Percentiles rank a stretch among this genome's conserved stretches.
Evolutionary conservation across 2,797 vertebrate genomes (phyloP).

Genomic region (Geotrypetes seraphini): DNA sequence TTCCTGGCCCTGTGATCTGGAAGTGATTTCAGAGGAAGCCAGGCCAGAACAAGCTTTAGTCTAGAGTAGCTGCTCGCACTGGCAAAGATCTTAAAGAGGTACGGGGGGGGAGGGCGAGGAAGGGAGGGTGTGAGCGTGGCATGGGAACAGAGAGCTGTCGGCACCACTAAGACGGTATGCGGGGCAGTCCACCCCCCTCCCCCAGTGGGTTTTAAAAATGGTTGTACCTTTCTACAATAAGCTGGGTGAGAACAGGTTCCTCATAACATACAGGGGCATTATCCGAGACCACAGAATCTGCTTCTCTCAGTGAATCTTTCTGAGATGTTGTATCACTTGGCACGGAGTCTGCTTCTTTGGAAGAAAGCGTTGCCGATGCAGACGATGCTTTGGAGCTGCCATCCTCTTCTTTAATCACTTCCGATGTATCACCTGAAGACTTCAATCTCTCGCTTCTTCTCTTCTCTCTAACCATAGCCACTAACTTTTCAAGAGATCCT

Average conservation of each 20-base stretch:
- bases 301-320: background rate
- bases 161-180: too few relatives aligned
- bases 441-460: slow-evolving; percentile 44
- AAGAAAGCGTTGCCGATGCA: background rate
- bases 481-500: background rate
- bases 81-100: too few relatives aligned
- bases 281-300: background rate
- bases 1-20: too few relatives aligned
- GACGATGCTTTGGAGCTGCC: background rate
- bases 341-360: background rate
- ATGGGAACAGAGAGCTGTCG: too few relatives aligned
- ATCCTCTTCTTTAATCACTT: background rate
- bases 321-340: rapidly evolving
- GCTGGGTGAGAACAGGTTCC: slow-evolving; percentile 34
- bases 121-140: too few relatives aligned
- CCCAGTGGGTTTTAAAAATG: too few relatives aligned
- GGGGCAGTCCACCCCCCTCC: too few relatives aligned
- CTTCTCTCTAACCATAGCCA: slow-evolving; percentile 45
- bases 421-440: too few relatives aligned
- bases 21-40: too few relatives aligned
- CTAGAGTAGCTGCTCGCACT: too few relatives aligned
- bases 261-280: background rate
- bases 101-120: too few relatives aligned
- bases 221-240: slow-evolving; percentile 62
- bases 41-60: too few relatives aligned